Evolutionary conservation across 1,140 invertebrate genomes (phyloP), one percentile per base, ranked within the genome.

Genomic region (Homalodisca vitripennis): DNA sequence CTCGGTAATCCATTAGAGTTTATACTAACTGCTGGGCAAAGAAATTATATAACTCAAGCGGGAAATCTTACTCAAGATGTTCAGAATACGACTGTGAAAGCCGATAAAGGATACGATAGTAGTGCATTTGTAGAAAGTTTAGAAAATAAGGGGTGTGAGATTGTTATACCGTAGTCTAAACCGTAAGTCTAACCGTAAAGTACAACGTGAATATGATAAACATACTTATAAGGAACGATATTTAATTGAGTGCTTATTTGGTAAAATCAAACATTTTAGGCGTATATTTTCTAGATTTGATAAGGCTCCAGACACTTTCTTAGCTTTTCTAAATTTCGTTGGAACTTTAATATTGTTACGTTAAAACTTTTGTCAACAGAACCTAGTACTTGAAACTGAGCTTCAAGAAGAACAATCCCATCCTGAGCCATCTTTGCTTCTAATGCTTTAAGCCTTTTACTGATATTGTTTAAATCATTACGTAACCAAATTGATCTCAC

Each of bases 91-190:
- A 55, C 51, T 55, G 20, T 55, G 20, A 22, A 12, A 22, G 51
- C 51, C 10, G 51, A 55, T 55, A 55, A 55, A 55, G 51, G 51
- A 10, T 55, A 55, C 20, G 51, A 55, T 22, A 55, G 51, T 55
- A 55, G 20, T 55, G 20, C 51, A 12, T 55, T 55, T 55, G 20
- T 55, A 12, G 20, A 10, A 10, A 55, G 20, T 55, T 22, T 55
- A 12, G 20, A 55, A 55, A 55, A 22, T 55, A 55, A 55, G 20
- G 51, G 51, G 3, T 55, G 51, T 22, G 20, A 55, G 20, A 22
- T 55, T 55, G 51, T 55, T 10, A 55, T 55, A 12, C 51, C 51
- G 22, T n/a, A n/a, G n/a, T n/a, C n/a, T n/a, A n/a, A n/a, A n/a
- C n/a, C 51, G 10, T 12, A 55, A 55, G 22, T 22, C 10, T 12